phyloP scores from a whole-genome alignment of 2,888 invertebrate species.

The Liopterus haemorrhoidalis region DNA sequence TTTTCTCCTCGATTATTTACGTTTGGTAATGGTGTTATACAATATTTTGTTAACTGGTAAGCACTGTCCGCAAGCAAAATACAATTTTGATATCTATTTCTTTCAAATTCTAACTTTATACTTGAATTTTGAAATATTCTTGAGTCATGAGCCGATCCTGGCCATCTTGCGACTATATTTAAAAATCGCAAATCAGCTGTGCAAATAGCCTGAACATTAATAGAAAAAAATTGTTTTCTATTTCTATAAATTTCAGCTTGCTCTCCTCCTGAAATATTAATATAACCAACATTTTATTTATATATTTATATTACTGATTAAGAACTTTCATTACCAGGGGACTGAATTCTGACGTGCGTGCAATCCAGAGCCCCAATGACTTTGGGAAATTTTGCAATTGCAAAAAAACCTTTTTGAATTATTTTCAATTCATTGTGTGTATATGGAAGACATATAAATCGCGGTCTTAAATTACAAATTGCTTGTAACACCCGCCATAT shows the following conservation, averaged over 20 bases:
- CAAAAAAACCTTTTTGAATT: background rate
- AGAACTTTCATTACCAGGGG: background rate
- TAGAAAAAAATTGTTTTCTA: conserved; percentile 5
- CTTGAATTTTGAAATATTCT: conserved; percentile 3
- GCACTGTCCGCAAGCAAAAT: too few species aligned
- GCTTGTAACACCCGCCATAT: conserved; percentile 1
- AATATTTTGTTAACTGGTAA: conserved; percentile 1
- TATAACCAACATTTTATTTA: too few species aligned
- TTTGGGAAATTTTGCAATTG: background rate
- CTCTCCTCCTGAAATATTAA: too few species aligned
- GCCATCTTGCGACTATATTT: background rate
- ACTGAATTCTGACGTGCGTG: conserved; percentile 6
- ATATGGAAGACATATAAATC: background rate
- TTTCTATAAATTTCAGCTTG: too few species aligned
- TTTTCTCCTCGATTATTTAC: conserved; percentile 3
- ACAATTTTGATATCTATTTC: too few species aligned
- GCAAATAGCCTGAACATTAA: background rate
- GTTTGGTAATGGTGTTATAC: conserved; percentile 3
- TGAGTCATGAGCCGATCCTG: conserved; percentile 3
- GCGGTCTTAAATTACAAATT: background rate
- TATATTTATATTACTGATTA: background rate
- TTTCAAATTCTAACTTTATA: too few species aligned
- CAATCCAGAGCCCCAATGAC: conserved; percentile 1
- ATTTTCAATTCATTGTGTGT: background rate
- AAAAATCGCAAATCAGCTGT: background rate